Base-by-base conservation (phyloP, 2,113 vertebrate genomes). In the Camarhynchus parvulus region DNA sequence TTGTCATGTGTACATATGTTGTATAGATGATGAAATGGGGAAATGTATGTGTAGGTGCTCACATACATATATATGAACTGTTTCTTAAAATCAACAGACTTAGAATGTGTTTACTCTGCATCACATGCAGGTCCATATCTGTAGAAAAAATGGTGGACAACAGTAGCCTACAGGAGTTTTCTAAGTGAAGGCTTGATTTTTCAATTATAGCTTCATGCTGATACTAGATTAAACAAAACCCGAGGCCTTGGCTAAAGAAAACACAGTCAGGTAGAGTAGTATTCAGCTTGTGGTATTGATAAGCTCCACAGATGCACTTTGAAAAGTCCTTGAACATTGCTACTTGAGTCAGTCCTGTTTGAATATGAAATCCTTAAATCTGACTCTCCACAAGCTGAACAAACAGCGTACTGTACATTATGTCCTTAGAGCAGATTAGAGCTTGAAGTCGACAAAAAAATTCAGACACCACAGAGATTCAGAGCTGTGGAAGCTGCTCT, bases 141-240 rank as follows among this genome's bases (percentile, higher is more conserved):
- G 8, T 52, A 53, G 46, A 53, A 74, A 24, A 80, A 83, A 49
- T 33, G 4, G 13, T 20, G 11, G 42, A 31, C 33, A 81, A 15
- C 27, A 31, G 59, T 13, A 83, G 37, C 14, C 42, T 81, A 46
- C 19, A n/a, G 30, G 49, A 44, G 12, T 66, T 75, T 84, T 85
- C 20, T 13, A 25, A 64, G 16, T 6, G 44, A 80, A 86, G 35
- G 19, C 33, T 77, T 83, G 49, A 10, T 49, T 84, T 92, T 70
- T 59, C n/a, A 74, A 33, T 53, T 67, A 17, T 0, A 30, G 20
- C 2, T 0, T 66, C 41, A 53, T 0, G 0, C 15, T 37, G 20
- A 19, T 78, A 47, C 50, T 72, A 47, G 21, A 59, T 33, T 80
- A 79, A 89, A 95, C 31, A 83, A 85, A 86, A n/a, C 15, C 47